phyloP scores from a whole-genome alignment of 1,140 invertebrate species.

The Bombus cullumanus region DNA sequence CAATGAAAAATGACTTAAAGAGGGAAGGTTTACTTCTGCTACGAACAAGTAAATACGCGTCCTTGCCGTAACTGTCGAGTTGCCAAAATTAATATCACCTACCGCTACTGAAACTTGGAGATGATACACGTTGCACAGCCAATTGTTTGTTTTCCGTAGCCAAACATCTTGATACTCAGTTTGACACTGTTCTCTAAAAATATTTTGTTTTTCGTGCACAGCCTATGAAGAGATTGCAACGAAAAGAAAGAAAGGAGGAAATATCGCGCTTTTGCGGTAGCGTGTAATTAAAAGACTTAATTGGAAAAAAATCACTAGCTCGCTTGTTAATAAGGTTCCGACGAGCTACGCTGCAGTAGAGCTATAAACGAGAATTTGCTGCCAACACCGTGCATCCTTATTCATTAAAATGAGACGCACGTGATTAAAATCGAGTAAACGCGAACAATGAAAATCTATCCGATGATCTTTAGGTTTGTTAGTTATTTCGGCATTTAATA shows the following conservation, averaged over 20 bases:
- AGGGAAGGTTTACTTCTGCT: not conserved
- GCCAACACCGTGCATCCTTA: not conserved
- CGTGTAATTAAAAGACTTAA: conserved; percentile 24
- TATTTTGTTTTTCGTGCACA: not conserved
- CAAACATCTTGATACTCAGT: not conserved
- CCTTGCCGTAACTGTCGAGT: not conserved
- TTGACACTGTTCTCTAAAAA: not conserved
- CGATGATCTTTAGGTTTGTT: not conserved
- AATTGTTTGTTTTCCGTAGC: too few species aligned
- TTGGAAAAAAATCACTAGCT: conserved; percentile 9
- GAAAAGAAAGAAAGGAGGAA: not conserved
- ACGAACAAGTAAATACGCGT: too few species aligned
- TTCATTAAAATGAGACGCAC: conserved; percentile 2
- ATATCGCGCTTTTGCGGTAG: not conserved
- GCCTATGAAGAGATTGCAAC: not conserved
- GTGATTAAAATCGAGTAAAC: not conserved
- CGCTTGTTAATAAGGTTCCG: conserved; percentile 4
- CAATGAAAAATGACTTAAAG: not conserved
- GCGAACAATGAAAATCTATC: too few species aligned
- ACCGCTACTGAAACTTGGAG: not conserved
- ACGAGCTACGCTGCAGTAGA: not conserved
- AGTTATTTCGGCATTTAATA: not conserved
- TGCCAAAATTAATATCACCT: conserved; percentile 7
- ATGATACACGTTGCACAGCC: not conserved
- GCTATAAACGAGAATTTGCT: not conserved